Evolutionary conservation across 92 coral and sea anemone species (phyloP), one percentile per base, ranked within the genome.

Genomic region (Palythoa grandiflora): DNA sequence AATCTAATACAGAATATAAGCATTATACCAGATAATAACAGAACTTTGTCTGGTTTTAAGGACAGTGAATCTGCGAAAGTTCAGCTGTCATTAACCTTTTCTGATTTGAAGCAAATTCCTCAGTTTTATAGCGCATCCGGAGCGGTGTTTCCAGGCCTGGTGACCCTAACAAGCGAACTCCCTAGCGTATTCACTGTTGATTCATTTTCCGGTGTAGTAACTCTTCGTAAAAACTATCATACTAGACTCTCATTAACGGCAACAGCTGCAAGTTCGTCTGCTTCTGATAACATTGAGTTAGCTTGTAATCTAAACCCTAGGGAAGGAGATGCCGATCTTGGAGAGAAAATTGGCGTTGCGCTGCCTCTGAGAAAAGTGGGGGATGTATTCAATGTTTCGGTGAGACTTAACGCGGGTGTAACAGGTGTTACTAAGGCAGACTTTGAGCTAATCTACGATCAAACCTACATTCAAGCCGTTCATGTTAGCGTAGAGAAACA

Each of bases 281-380:
- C 71, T 19, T 86, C 65, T 13, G 84, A 87, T 10, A 38, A 44
- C 1, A 13, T 87, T 44, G 70, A 48, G 19, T 71, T 90, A 12
- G 83, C 88, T 48, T 90, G 93, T 39, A 90, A 90, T 54, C 93
- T 90, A 11, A 76, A 79, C 38, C 93, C 93, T 2, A 81, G 60
- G 6, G 53, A 78, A 50, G 90, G 90, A 12, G 93, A 90, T 54
- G 61, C 87, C 61, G 93, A 90, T 65, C 78, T 90, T 10, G 93
- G 93, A 14, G 84, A 87, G 44, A 84, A 87, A 5, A n/a, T 37
- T 8, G 93, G 93, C n/a, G 2, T 81, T 15, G 87, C 93, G 3
- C 59, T 90, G 44, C 87, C 79, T 0, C 53, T 90, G 65, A 57
- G 79, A 72, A 6, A 3, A 48, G 85, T 87, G 17, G 93, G 90